Base-by-base conservation (phyloP, 2,888 invertebrate species). In the Euspilapteryx auroguttella region DNA sequence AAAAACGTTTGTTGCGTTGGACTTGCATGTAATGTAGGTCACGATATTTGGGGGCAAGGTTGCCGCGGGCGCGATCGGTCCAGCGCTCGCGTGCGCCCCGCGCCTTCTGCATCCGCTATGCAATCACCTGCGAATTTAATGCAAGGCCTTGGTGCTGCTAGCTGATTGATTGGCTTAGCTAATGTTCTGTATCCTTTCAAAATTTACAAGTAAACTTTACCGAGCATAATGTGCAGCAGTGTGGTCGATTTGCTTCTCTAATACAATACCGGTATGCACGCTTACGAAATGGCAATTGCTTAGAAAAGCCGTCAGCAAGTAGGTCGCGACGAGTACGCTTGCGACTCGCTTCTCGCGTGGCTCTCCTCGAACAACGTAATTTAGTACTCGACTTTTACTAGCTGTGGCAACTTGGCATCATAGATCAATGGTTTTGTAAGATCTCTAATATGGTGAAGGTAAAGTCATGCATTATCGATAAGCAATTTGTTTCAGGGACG, bases 31-130 rank as follows among this genome's bases (percentile, higher is more conserved):
- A 63, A 73, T 68, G 68, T 73, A 53, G 71, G 73, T 71, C 71
- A 66, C 46, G 56, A 59, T 61, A 53, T 71, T 66, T 68, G 55
- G 62, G 69, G 55, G 61, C 73, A 73, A 75, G 73, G 73, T 68
- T 68, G 56, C 29, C 28, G 37, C 36, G 36, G 33, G 24, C 32
- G 36, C 32, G 41, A 41, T 37, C 39, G 37, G 44, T 39, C 33
- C 37, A 34, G 44, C 45, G 41, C 41, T 51, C 41, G 54, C 53
- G 54, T 53, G 59, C 48, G 51, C 57, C 47, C 57, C 47, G 50
- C 52, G 44, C 59, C 57, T 57, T 57, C 53, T 45, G 52, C 52
- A 68, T 71, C 71, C 71, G 69, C 61, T 54, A 56, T 59, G 56
- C 63, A 55, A 54, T 47, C 48, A 47, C 45, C 46, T 52, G 50